phyloP scores from a whole-genome alignment of 2,797 vertebrate genomes.

The Mastacembelus armatus region DNA sequence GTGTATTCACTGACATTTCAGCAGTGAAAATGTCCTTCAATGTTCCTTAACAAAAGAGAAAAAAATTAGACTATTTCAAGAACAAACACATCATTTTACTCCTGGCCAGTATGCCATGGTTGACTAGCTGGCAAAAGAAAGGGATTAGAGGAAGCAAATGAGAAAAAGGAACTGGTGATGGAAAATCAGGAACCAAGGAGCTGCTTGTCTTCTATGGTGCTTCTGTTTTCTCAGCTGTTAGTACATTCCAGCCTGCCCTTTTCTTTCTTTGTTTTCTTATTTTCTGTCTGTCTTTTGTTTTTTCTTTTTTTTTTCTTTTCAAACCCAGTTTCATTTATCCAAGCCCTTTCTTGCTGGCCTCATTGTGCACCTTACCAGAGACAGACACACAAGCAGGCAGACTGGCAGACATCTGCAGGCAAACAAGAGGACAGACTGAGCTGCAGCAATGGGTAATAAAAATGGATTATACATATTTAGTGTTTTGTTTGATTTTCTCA shows the following conservation, averaged over 20 bases:
- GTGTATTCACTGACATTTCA: constrained; percentile 12
- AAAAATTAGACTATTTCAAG: constrained; percentile 10
- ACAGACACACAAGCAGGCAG: neutral
- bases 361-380: constrained; percentile 5
- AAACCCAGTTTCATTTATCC: constrained; percentile 10
- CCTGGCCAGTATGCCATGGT: constrained; percentile 1
- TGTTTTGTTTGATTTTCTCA: constrained; percentile 21
- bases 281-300: neutral
- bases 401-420: constrained; percentile 43
- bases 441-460: constrained; percentile 9
- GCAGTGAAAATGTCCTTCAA: constrained; percentile 9
- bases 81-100: constrained; percentile 45
- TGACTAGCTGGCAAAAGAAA: constrained; percentile 38
- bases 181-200: constrained; percentile 21
- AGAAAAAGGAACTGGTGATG: constrained; percentile 15
- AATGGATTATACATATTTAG: constrained; percentile 38
- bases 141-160: constrained; percentile 24
- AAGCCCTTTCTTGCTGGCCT: neutral
- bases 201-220: constrained; percentile 6
- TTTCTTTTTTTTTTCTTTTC: constrained; percentile 3
- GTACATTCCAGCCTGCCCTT: constrained; percentile 3
- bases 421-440: constrained; percentile 42
- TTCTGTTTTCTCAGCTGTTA: constrained; percentile 39
- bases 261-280: neutral
- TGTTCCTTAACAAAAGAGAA: constrained; percentile 22